Evolutionary conservation across 2,888 invertebrate species (phyloP).

Genomic region (Tupiocoris notatus): DNA sequence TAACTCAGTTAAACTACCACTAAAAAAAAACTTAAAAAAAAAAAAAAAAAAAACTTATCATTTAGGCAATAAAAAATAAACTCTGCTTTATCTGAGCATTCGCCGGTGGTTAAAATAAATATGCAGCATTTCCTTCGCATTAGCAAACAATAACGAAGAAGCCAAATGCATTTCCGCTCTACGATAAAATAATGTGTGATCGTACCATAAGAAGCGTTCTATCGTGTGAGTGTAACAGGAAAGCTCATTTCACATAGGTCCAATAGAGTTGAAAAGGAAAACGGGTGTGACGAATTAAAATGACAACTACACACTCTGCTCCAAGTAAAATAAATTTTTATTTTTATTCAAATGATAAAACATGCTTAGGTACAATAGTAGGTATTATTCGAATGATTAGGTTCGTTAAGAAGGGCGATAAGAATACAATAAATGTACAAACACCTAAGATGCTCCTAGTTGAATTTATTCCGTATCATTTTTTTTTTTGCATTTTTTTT

Average conservation of each 20-base stretch:
- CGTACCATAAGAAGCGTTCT: background rate
- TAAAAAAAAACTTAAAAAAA: too few species aligned
- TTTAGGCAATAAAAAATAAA: too few species aligned
- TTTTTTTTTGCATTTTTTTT: too few species aligned
- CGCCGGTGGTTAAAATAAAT: too few species aligned
- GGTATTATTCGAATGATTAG: background rate
- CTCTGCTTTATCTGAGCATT: too few species aligned
- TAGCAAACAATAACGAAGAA: background rate
- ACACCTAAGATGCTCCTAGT: constrained; percentile 12
- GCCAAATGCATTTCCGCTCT: background rate
- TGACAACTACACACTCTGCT: constrained; percentile 42
- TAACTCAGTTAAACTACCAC: too few species aligned
- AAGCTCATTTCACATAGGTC: constrained; percentile 4
- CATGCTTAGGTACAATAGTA: constrained; percentile 32
- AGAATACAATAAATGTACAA: constrained; percentile 6
- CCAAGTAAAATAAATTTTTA: constrained; percentile 43
- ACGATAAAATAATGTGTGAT: background rate
- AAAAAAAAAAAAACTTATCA: too few species aligned
- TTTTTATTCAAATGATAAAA: constrained; percentile 39
- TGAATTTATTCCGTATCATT: background rate
- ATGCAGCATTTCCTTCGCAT: too few species aligned
- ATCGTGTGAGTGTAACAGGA: background rate
- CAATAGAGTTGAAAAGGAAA: constrained; percentile 5
- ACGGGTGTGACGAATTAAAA: constrained; percentile 15
- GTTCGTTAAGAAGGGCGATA: background rate